Evolutionary conservation across 2,888 invertebrate species (phyloP).

Genomic region (Sipha maydis): DNA sequence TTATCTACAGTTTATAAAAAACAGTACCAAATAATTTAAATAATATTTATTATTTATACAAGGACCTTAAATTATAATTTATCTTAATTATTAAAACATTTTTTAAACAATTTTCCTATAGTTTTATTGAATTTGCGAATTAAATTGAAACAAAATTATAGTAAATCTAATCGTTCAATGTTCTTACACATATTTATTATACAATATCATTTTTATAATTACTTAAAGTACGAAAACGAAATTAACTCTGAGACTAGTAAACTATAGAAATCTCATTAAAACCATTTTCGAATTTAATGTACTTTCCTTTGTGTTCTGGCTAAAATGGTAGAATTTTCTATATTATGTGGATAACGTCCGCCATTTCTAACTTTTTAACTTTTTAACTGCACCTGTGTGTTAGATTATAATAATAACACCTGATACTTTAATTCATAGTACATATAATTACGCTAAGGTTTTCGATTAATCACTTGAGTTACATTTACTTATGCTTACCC

Average conservation of each 20-base stretch:
- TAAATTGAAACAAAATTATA: not conserved
- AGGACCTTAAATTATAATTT: too few species aligned
- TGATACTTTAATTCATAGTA: not conserved
- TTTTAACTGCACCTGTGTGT: not conserved
- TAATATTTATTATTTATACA: too few species aligned
- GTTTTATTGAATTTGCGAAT: not conserved
- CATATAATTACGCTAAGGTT: not conserved
- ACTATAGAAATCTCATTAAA: not conserved
- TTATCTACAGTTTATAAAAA: too few species aligned
- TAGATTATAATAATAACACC: not conserved
- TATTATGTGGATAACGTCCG: not conserved
- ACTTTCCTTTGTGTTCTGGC: not conserved
- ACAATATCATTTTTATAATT: not conserved
- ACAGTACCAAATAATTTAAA: too few species aligned
- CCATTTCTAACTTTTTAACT: not conserved
- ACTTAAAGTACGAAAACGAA: not conserved
- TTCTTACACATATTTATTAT: not conserved
- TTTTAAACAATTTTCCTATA: too few species aligned
- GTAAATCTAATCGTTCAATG: not conserved
- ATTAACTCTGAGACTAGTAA: not conserved
- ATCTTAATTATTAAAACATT: too few species aligned
- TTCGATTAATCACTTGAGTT: not conserved
- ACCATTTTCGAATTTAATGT: not conserved
- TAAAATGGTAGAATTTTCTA: not conserved
- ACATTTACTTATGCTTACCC: not conserved